phyloP scores from a whole-genome alignment of 2,113 vertebrate species.

The Pygathrix nemaeus region DNA sequence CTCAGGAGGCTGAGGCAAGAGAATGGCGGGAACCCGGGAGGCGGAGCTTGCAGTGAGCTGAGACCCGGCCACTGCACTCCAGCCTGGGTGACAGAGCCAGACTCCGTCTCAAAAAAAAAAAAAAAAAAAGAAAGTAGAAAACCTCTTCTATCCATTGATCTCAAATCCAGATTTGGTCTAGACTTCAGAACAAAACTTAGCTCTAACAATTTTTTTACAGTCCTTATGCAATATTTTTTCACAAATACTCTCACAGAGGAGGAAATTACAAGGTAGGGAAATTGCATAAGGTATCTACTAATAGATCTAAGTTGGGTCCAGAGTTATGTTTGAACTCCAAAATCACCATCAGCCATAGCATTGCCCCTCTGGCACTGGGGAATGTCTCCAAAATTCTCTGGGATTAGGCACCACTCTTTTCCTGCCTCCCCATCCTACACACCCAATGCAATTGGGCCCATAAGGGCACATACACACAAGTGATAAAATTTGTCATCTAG shows the following conservation, averaged over 20 bases:
- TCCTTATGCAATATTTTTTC: neutral
- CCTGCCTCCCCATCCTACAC: neutral
- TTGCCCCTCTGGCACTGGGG: neutral
- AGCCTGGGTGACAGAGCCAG: no score
- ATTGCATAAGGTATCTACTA: neutral
- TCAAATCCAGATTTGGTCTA: neutral
- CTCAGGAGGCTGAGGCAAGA: no score
- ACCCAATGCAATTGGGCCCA: neutral
- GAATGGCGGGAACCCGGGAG: no score
- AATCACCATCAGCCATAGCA: neutral
- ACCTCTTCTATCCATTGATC: neutral
- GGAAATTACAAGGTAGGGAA: constrained; percentile 41
- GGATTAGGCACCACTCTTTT: neutral
- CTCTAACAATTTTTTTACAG: neutral
- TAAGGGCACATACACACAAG: neutral
- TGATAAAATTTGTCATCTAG: neutral
- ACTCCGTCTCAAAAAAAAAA: no score
- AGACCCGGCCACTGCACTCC: no score
- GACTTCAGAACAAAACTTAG: neutral
- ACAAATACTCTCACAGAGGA: constrained; percentile 5
- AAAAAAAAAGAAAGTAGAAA: neutral
- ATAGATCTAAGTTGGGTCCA: neutral
- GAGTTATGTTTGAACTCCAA: neutral
- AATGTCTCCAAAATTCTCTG: neutral
- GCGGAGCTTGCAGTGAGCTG: no score